A percentile compares a stretch with the other conserved stretches of the same genome.
Evolutionary conservation across 2,888 invertebrate genomes (phyloP).

Genomic region (Tinea pellionella): DNA sequence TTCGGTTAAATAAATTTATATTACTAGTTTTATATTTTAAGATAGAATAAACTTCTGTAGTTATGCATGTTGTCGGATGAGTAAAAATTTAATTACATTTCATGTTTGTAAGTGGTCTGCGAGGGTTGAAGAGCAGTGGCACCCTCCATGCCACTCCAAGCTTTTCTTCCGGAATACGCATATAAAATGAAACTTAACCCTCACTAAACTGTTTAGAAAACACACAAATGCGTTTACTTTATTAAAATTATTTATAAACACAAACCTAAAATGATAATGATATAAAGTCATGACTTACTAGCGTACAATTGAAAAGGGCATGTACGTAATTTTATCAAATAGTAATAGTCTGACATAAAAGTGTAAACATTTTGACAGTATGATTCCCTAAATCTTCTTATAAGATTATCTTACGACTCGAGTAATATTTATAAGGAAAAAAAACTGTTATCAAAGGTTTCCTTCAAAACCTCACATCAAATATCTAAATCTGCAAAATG

Average conservation of each 20-base stretch:
- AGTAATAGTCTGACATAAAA: background rate
- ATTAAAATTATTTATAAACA: too few relatives aligned
- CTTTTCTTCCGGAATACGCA: background rate
- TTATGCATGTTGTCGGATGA: slow-evolving; percentile 27
- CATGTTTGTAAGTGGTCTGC: background rate
- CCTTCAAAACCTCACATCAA: background rate
- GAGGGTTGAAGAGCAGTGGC: background rate
- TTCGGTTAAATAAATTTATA: too few relatives aligned
- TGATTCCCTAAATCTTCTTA: background rate
- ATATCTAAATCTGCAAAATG: background rate
- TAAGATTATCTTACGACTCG: background rate
- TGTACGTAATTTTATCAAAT: background rate
- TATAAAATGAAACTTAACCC: background rate
- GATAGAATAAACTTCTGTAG: background rate
- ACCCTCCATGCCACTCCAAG: background rate
- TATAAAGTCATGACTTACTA: background rate
- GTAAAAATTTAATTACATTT: slow-evolving; percentile 63
- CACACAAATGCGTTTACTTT: too few relatives aligned
- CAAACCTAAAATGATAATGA: background rate
- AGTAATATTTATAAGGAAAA: background rate
- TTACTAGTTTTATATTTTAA: too few relatives aligned
- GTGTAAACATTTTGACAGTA: background rate
- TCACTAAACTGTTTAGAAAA: background rate
- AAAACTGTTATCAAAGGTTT: background rate
- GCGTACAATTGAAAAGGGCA: background rate